Conservation (phyloP, 2,113 vertebrate species). For the Suncus etruscus region DNA sequence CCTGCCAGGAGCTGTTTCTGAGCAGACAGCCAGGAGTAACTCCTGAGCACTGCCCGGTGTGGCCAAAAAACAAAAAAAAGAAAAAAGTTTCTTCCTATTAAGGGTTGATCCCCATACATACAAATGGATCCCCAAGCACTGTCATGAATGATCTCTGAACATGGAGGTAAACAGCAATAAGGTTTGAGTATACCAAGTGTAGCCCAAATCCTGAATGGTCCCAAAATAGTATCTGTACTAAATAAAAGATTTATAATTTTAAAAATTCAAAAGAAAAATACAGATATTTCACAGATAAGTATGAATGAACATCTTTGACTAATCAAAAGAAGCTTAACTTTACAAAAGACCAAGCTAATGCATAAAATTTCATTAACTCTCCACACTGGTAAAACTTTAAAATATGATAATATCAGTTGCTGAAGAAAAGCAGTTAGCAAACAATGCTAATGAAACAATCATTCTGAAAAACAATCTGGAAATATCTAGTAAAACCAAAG, state of each 20-base stretch:
- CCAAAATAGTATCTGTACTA: not conserved
- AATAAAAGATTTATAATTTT: not conserved
- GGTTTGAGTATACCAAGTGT: too few species aligned
- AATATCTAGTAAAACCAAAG: slow-evolving; percentile 1
- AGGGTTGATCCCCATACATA: too few species aligned
- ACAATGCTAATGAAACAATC: not conserved
- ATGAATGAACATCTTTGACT: not conserved
- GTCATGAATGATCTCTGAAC: too few species aligned
- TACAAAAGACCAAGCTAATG: slow-evolving; percentile 10
- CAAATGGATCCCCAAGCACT: too few species aligned
- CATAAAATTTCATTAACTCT: not conserved
- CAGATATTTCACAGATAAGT: not conserved
- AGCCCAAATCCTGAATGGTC: too few species aligned
- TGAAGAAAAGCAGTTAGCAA: slow-evolving; percentile 6
- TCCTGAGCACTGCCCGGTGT: too few species aligned
- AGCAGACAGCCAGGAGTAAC: too few species aligned
- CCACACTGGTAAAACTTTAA: slow-evolving; percentile 39
- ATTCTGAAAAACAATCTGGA: not conserved
- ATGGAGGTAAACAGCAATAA: too few species aligned
- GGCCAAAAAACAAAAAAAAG: too few species aligned
- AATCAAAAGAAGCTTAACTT: slow-evolving; percentile 32
- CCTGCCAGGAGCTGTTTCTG: too few species aligned
- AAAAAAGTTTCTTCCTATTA: too few species aligned
- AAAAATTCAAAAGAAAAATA: slow-evolving; percentile 17
- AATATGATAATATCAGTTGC: slow-evolving; percentile 57